Conservation (phyloP, 1,140 invertebrate species). For the Battus philenor region DNA sequence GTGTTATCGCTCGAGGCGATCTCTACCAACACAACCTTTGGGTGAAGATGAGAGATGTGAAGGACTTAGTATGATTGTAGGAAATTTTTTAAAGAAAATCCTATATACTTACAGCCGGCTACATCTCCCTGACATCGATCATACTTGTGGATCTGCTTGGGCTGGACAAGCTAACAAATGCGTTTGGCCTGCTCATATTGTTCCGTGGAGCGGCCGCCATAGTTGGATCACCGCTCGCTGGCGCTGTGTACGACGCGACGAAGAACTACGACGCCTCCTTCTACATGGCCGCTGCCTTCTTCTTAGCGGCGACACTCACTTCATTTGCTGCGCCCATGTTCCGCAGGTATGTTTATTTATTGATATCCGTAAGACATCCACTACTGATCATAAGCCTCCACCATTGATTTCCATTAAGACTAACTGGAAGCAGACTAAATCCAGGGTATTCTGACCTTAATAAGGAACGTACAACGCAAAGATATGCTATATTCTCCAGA, state of each 20-base stretch:
- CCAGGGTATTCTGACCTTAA: no score
- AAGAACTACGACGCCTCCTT: conserved; percentile 92
- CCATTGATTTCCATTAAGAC: no score
- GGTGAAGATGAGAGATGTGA: no score
- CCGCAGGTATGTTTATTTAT: conserved; percentile 80
- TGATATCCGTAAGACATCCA: no score
- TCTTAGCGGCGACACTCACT: conserved; percentile 89
- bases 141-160: conserved; percentile 97
- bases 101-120: conserved; percentile 92
- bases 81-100: no score
- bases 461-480: no score
- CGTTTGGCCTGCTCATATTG: conserved; percentile 95
- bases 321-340: conserved; percentile 89
- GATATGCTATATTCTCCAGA: no score
- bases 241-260: conserved; percentile 92
- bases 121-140: conserved; percentile 98
- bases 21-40: no score
- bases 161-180: conserved; percentile 96
- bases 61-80: no score
- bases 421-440: no score
- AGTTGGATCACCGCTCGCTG: conserved; percentile 88
- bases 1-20: no score
- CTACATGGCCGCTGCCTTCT: conserved; percentile 92
- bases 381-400: no score
- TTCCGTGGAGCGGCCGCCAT: conserved; percentile 96